These are phyloP conservation scores for Melanotaenia pygmaea DNA, from an alignment of 2,797 vertebrate species.

Conservation along the genomic window DNA sequence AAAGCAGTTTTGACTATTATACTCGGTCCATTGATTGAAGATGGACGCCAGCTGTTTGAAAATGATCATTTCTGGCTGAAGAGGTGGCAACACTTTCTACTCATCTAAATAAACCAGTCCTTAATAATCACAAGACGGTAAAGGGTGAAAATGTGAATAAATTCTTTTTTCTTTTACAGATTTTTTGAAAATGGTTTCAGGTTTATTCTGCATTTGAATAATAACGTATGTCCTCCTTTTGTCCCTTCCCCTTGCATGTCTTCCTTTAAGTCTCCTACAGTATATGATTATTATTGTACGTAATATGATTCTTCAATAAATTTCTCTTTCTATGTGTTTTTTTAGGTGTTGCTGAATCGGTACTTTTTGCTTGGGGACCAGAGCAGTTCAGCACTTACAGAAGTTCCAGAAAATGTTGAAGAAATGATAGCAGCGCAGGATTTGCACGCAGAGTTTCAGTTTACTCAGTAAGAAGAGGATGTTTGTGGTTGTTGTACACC, in stretches of 20 bases:
- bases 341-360: slow-evolving; percentile 33
- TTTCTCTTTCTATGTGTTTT: slow-evolving; percentile 1
- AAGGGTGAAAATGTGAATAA: too few species aligned
- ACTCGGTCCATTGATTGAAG: background rate
- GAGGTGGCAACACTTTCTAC: background rate
- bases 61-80: background rate
- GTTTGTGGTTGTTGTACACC: background rate
- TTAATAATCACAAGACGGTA: background rate
- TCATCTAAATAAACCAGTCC: background rate
- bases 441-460: slow-evolving; percentile 80
- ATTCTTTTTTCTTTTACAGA: background rate
- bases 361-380: slow-evolving; percentile 29
- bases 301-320: background rate
- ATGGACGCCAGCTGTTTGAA: background rate
- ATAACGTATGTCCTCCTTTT: too few species aligned
- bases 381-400: slow-evolving; percentile 51
- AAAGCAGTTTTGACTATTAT: too few species aligned
- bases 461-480: slow-evolving; percentile 71
- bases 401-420: slow-evolving; percentile 79
- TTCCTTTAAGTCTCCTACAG: background rate
- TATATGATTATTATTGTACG: background rate
- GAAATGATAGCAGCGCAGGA: slow-evolving; percentile 85
- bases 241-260: background rate
- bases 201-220: background rate
- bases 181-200: background rate